Evolutionary conservation across 2,888 invertebrate genomes (phyloP).

Genomic region (Athrips mouffetella): DNA sequence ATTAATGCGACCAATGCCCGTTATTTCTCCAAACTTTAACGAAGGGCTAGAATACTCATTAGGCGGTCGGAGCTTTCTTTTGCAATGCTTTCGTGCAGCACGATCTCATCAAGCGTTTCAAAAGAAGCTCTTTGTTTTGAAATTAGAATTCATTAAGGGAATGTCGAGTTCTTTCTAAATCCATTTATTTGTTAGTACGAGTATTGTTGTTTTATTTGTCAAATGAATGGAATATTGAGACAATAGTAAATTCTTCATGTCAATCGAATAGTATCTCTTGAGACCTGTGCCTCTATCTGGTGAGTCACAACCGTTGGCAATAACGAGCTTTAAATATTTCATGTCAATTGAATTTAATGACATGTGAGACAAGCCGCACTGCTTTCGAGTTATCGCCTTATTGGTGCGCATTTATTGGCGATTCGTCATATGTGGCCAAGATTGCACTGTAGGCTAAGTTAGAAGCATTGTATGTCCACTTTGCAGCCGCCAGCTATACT

Average conservation of each 20-base stretch:
- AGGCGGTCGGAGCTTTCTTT: constrained; percentile 26
- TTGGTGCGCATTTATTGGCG: constrained; percentile 19
- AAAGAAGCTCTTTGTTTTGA: constrained; percentile 19
- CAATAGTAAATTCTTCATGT: not conserved
- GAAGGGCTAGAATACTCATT: constrained; percentile 38
- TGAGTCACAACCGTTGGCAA: constrained; percentile 1
- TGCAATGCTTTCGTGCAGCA: constrained; percentile 24
- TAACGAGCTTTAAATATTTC: constrained; percentile 9
- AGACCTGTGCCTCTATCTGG: not conserved
- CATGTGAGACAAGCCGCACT: constrained; percentile 21
- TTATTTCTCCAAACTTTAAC: constrained; percentile 37
- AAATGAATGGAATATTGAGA: constrained; percentile 8
- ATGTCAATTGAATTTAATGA: constrained; percentile 13
- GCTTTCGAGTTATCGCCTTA: constrained; percentile 27
- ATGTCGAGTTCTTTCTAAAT: not conserved
- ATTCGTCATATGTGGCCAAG: constrained; percentile 16
- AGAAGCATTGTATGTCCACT: constrained; percentile 1
- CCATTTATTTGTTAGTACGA: not conserved
- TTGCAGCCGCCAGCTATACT: no score
- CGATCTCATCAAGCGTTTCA: constrained; percentile 16
- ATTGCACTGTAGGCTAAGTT: not conserved
- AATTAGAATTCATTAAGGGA: constrained; percentile 9
- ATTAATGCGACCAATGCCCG: constrained; percentile 39
- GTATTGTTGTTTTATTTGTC: constrained; percentile 8
- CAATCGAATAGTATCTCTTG: constrained; percentile 4